Base-by-base conservation (phyloP, 2,888 invertebrate genomes). In the Polietes domitor region DNA sequence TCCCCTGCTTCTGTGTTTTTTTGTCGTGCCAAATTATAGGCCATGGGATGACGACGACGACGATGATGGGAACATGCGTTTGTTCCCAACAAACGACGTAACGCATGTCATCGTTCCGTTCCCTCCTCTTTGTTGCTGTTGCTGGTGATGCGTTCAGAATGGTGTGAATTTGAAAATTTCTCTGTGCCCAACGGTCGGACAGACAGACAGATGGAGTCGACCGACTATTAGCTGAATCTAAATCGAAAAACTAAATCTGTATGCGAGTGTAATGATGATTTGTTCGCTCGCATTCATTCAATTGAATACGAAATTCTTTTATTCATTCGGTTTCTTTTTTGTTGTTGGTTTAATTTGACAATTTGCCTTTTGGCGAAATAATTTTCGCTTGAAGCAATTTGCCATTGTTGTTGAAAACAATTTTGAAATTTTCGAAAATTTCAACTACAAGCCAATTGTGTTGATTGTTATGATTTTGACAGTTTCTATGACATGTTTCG, bases 21-120 rank as follows among this genome's bases (percentile, higher is more conserved):
- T 37, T 37, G 37, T 7, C 37, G 37, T 37, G 9, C 43, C 12
- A 80, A 80, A 84, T 81, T 84, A 78, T 77, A 72, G 37, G 65
- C 43, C 41, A 68, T 41, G 28, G 32, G n/a, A n/a, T n/a, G n/a
- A n/a, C n/a, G n/a, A 19, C 7, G 5, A 7, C 3, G 7, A 9
- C 1, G 37, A 21, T 26, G 77, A 19, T 83, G 71, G 75, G 74
- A 76, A 78, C 70, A 78, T 78, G 80, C 55, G 77, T 83, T 75
- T 37, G 24, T 28, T 28, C 1, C 21, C 41, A 65, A 65, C 65
- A 37, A n/a, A 24, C 68, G 65, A 68, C 41, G 26, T 41, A 61
- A 77, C 61, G 68, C 68, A 68, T 68, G 68, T 41, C 68, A 65
- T 41, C 19, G 21, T 28, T 68, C 0, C 43, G 37, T 63, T 24